Percentiles rank a stretch among this genome's conserved stretches.
Evolutionary conservation across 2,888 invertebrate species (phyloP).

Genomic region (Patella pellucida): DNA sequence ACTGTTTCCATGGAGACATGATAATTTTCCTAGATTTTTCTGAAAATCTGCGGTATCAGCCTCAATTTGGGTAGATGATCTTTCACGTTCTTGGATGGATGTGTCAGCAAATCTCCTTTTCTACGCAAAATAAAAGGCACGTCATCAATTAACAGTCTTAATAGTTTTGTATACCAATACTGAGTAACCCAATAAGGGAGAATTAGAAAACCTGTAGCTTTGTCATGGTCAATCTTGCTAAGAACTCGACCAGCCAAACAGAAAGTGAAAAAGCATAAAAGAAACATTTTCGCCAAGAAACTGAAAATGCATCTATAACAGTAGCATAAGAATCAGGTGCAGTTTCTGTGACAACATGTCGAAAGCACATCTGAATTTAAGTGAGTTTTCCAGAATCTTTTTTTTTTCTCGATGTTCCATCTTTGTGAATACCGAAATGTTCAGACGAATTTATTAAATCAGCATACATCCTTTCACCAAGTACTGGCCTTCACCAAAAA

Average conservation of each 20-base stretch:
- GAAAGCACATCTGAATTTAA: no score
- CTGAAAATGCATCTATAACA: constrained; percentile 25
- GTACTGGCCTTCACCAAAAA: no score
- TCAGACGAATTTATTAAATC: no score
- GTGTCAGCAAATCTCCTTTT: not conserved
- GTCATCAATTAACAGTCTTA: constrained; percentile 15
- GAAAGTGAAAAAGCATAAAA: constrained; percentile 27
- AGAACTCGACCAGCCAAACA: constrained; percentile 15
- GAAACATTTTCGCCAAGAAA: constrained; percentile 5
- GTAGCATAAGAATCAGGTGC: no score
- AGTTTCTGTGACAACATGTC: no score
- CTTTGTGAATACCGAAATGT: no score
- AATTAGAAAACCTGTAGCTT: constrained; percentile 21
- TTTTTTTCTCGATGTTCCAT: no score
- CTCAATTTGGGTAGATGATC: not conserved
- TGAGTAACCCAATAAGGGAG: constrained; percentile 31
- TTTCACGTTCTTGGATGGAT: not conserved
- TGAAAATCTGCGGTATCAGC: not conserved
- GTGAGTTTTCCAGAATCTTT: no score
- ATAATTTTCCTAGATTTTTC: no score
- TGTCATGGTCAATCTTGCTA: constrained; percentile 23
- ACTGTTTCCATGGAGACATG: no score
- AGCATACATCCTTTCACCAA: no score
- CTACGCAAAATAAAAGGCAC: not conserved
- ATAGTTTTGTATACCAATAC: constrained; percentile 24